Percentiles rank a stretch among this genome's conserved stretches.
Conservation (phyloP, 23 tunicate species). For the Trididemnum nubilum region DNA sequence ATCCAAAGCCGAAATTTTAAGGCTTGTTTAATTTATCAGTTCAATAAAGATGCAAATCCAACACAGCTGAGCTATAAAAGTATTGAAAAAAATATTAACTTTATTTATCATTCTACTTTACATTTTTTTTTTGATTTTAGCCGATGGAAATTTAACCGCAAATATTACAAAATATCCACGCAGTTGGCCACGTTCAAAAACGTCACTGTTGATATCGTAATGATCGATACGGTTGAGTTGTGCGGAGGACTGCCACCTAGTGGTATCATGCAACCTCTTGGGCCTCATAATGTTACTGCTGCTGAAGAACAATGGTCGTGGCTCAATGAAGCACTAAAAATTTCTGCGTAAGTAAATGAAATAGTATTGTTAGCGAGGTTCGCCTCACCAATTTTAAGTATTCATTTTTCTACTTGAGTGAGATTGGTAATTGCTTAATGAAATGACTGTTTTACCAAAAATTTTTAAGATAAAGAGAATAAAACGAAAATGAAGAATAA, state of each 20-base stretch:
- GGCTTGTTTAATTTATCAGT: too few relatives aligned
- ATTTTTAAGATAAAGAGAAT: too few relatives aligned
- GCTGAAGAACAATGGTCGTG: constrained; percentile 94
- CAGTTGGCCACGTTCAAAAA: constrained; percentile 57
- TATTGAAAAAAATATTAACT: too few relatives aligned
- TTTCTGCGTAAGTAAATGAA: constrained; percentile 43
- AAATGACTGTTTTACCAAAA: too few relatives aligned
- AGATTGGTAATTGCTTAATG: too few relatives aligned
- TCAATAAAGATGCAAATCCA: too few relatives aligned
- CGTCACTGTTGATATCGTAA: constrained; percentile 67
- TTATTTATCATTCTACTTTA: too few relatives aligned
- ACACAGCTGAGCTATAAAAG: too few relatives aligned
- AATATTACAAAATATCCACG: constrained; percentile 80
- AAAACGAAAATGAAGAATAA: too few relatives aligned
- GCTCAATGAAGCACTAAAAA: constrained; percentile 70
- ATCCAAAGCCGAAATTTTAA: too few relatives aligned
- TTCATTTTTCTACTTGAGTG: too few relatives aligned
- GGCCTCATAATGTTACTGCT: constrained; percentile 56
- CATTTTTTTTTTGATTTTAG: constrained; percentile 39
- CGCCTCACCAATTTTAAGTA: too few relatives aligned
- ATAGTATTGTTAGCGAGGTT: not conserved
- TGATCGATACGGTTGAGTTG: constrained; percentile 94
- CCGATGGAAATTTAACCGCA: constrained; percentile 76
- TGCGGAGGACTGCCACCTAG: constrained; percentile 67
- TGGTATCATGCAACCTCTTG: constrained; percentile 62